Base-by-base conservation (phyloP, 2,888 invertebrate genomes). In the Caenorhabditis wallacei region DNA sequence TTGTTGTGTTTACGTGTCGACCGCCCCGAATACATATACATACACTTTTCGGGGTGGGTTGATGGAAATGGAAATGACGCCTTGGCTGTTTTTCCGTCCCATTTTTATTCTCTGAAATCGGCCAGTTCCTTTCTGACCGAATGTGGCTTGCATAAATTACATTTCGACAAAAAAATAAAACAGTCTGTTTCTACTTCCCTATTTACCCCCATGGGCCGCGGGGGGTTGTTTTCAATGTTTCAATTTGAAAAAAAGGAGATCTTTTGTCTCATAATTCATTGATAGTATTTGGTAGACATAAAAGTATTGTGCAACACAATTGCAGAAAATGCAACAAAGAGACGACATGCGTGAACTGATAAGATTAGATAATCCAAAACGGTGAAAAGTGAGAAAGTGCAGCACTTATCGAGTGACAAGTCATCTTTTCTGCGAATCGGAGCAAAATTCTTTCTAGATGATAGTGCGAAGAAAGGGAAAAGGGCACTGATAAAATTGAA, bases 1-100 rank as follows among this genome's bases (percentile, higher is more conserved):
- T 76, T 76, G 76, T 76, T 76, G 61, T 76, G 76, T 76, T 76
- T 76, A 76, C 76, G 76, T 61, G 76, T 48, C 69, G 61, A 69
- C 30, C 69, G 61, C 61, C 30, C 30, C 61, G 61, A 76, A 68
- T 76, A 69, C 69, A 69, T 69, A 68, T 75, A 75, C 46, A 64
- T 35, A 53, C 69, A 69, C 61, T 76, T 76, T 66, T 11, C 48
- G 53, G 37, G 40, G n/a, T n/a, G 30, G 30, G 10, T 2, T 59
- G 57, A 57, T 51, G 56, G 66, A 56, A 48, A 59, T 59, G 37
- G 11, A 56, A 59, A 57, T 57, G 46, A 48, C 57, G 64, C 54
- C 56, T 59, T 13, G 11, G 16, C 30, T 53, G 35, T 61, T 64
- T 51, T 51, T 30, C 40, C 43, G 16, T 43, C 43, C 30, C 30